These are phyloP conservation scores for Podarcis lilfordi DNA, from an alignment of 2,797 vertebrate genomes.

Conservation along the genomic window DNA sequence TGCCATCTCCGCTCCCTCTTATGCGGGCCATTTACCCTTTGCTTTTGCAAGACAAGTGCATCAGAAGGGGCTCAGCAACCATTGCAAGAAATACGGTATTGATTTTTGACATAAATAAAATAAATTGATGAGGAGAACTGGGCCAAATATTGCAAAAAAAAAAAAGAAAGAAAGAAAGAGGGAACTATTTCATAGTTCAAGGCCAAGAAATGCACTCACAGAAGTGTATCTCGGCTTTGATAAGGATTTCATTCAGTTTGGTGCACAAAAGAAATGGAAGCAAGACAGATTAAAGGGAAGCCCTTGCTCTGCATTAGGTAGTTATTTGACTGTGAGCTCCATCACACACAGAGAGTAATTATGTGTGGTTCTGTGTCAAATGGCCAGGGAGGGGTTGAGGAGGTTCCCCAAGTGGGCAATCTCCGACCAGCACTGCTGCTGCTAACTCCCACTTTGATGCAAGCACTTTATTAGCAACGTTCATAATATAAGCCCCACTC, in stretches of 20 bases:
- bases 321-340: not conserved
- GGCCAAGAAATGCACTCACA: not conserved
- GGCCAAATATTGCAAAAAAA: not conserved
- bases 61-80: not conserved
- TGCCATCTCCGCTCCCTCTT: not conserved
- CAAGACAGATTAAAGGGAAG: not conserved
- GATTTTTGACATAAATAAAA: not conserved
- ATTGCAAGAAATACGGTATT: rapidly evolving
- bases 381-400: not conserved
- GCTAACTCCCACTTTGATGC: not conserved
- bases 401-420: not conserved
- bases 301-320: not conserved
- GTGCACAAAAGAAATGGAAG: slow-evolving; percentile 7
- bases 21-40: not conserved
- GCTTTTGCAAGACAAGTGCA: not conserved
- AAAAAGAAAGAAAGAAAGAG: not conserved
- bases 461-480: slow-evolving; percentile 8
- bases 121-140: not conserved
- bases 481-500: not conserved
- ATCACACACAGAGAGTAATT: not conserved
- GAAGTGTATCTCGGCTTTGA: slow-evolving; percentile 4
- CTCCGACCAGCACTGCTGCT: not conserved
- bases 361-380: not conserved
- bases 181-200: not conserved
- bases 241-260: not conserved